Conservation (phyloP, 2,797 vertebrate genomes). For the Catamblyrhynchus diadema region DNA sequence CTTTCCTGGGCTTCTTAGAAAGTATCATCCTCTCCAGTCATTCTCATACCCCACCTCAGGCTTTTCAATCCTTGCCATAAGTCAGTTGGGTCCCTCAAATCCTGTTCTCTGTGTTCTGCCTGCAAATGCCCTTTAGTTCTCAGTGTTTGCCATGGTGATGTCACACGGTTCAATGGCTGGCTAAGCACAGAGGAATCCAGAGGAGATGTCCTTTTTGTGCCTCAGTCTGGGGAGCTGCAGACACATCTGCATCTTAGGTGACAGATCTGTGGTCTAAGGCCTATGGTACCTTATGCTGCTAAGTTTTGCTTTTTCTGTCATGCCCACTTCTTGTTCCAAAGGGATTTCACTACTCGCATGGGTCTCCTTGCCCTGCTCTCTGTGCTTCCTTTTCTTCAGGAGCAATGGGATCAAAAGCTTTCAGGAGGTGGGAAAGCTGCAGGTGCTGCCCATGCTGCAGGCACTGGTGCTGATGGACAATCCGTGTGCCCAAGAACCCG, state of each 20-base stretch:
- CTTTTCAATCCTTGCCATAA: neutral
- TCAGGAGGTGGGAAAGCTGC: conserved; percentile 74
- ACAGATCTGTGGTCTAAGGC: neutral
- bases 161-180: neutral
- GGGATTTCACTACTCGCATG: neutral
- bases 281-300: neutral
- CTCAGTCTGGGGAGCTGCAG: neutral
- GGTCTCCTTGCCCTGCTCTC: neutral
- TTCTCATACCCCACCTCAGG: neutral
- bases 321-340: neutral
- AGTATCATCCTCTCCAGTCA: neutral
- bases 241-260: neutral
- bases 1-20: neutral
- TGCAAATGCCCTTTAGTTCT: neutral
- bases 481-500: conserved; percentile 73
- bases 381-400: conserved; percentile 67
- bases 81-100: neutral
- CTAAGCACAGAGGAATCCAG: neutral
- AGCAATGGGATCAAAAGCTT: conserved; percentile 79
- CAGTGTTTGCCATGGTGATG: fast-evolving
- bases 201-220: neutral
- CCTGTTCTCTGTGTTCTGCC: fast-evolving
- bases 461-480: conserved; percentile 86
- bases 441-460: conserved; percentile 78
- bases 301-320: neutral